These are phyloP conservation scores for Meda fulgida DNA, from an alignment of 2,797 vertebrate genomes.

Conservation along the genomic window DNA sequence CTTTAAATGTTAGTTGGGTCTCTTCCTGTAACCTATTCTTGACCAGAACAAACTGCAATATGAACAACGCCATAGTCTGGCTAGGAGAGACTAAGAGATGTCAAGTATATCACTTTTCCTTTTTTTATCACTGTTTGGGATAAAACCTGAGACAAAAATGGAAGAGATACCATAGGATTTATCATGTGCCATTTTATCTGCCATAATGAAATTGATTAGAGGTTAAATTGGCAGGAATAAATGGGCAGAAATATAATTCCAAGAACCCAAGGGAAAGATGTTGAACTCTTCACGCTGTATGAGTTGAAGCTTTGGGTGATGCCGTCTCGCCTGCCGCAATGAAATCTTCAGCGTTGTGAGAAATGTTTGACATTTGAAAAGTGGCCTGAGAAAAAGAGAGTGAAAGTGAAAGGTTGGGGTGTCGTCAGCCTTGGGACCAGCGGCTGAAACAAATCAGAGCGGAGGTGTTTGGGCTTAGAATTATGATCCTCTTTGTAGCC, in stretches of 20 bases:
- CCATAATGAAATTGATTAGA: not conserved
- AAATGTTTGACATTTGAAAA: constrained; percentile 47
- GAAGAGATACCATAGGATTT: not conserved
- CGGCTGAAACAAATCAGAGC: constrained; percentile 46
- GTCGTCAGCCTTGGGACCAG: constrained; percentile 48
- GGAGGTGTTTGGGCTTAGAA: constrained; percentile 45
- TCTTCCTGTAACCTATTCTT: not conserved
- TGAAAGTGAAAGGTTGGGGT: constrained; percentile 43
- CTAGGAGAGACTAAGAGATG: not conserved
- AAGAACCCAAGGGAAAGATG: constrained; percentile 16
- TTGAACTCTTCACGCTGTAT: not conserved
- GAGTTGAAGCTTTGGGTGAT: constrained; percentile 8
- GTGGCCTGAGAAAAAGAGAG: constrained; percentile 41
- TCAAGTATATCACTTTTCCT: not conserved
- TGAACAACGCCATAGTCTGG: not conserved
- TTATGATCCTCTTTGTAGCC: constrained; percentile 46
- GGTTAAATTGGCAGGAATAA: not conserved
- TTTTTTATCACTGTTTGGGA: too few species aligned
- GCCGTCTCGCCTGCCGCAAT: not conserved
- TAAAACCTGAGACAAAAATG: not conserved
- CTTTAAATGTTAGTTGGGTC: not conserved
- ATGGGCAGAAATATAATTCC: constrained; percentile 5
- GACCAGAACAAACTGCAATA: not conserved
- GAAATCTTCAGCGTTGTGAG: constrained; percentile 26
- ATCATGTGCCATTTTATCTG: constrained; percentile 5